These are phyloP conservation scores for Chlamydotis undulata DNA, from an alignment of 2,113 vertebrate species.

Conservation along the genomic window DNA sequence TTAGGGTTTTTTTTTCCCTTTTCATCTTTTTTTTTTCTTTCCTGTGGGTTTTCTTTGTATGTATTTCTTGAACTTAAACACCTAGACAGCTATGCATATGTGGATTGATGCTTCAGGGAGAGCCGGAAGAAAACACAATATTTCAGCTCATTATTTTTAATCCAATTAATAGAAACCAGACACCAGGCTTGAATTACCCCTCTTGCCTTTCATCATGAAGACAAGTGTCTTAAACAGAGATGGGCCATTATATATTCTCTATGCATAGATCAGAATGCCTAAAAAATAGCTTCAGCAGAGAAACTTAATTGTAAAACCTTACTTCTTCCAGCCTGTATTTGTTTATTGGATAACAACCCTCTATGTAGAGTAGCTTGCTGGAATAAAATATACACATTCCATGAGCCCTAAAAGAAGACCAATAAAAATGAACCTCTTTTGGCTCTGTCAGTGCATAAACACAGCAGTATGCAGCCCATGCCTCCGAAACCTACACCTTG, in stretches of 20 bases:
- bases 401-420: background rate
- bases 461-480: background rate
- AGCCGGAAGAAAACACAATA: background rate
- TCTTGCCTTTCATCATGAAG: background rate
- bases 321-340: background rate
- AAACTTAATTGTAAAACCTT: background rate
- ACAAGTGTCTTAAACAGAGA: background rate
- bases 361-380: background rate
- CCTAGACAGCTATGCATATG: background rate
- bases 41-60: background rate
- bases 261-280: background rate
- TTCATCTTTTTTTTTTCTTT: accelerated
- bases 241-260: background rate
- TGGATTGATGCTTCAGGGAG: background rate
- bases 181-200: background rate
- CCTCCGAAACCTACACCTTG: background rate
- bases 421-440: background rate
- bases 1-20: too few species aligned
- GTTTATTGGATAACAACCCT: background rate
- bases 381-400: background rate
- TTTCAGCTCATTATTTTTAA: constrained; percentile 20
- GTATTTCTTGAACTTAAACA: background rate
- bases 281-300: constrained; percentile 1
- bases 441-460: background rate
- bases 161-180: constrained; percentile 35